phyloP scores from a whole-genome alignment of 2,888 invertebrate genomes.

The Xylota sylvarum region DNA sequence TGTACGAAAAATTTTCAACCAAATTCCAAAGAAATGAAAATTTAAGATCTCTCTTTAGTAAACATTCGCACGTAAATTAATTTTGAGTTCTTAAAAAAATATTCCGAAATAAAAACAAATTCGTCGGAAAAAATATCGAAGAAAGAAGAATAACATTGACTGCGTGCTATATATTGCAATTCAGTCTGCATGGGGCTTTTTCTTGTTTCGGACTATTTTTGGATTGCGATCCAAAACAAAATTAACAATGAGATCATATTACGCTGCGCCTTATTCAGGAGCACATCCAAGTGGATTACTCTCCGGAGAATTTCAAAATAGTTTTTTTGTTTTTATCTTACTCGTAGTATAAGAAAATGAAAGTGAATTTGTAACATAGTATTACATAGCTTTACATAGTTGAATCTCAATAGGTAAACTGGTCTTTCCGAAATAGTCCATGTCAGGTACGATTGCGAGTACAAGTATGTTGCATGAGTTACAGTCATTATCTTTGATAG shows the following conservation, averaged over 20 bases:
- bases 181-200: constrained; percentile 65
- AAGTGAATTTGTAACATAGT: constrained; percentile 23
- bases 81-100: constrained; percentile 3
- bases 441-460: constrained; percentile 40
- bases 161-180: constrained; percentile 35
- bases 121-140: not conserved
- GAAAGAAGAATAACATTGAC: constrained; percentile 6
- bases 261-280: constrained; percentile 88
- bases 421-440: constrained; percentile 61
- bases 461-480: constrained; percentile 18
- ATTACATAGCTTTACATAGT: not conserved
- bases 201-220: constrained; percentile 61
- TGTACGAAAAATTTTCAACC: not conserved
- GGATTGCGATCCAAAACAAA: constrained; percentile 69
- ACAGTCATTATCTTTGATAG: constrained; percentile 19
- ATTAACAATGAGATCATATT: constrained; percentile 86
- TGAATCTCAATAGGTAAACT: constrained; percentile 38
- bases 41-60: constrained; percentile 6
- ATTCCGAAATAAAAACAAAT: constrained; percentile 8
- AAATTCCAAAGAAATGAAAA: not conserved
- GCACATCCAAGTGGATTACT: constrained; percentile 83
- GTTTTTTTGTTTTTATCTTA: constrained; percentile 72
- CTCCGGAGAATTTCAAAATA: constrained; percentile 56
- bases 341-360: constrained; percentile 4
- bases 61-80: constrained; percentile 7